Base-by-base conservation (phyloP, 1,140 invertebrate species). In the Aricia agestis region DNA sequence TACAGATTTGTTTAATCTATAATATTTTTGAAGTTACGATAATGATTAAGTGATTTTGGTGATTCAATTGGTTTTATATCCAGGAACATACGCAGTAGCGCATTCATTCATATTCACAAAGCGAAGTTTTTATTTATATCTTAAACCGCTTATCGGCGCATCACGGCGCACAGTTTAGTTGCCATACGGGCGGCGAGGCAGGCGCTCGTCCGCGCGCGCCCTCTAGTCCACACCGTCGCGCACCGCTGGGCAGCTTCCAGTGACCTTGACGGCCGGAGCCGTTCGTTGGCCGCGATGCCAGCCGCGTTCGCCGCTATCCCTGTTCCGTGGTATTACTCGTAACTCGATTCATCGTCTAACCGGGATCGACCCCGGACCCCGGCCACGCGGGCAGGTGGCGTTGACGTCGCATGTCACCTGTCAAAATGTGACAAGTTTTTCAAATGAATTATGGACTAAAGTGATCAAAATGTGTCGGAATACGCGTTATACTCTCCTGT, bases 141-240 rank as follows among this genome's bases (percentile, higher is more conserved):
- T 81, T 85, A 82, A 87, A 87, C 82, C 82, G 83, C 85, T 90
- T 89, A 90, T 90, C 88, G 83, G 81, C 78, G 82, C 86, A 89
- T 88, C 85, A 81, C 76, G 81, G 73, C 78, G 71, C 77, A 80
- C 77, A 78, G 79, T 82, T 87, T 87, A 90, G 88, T 91, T 87
- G 85, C 83, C 82, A 84, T 86, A 89, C 87, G 86, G 85, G 87
- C 83, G 79, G 78, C 84, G 78, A 72, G 72, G 79, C 77, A 79
- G 81, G 70, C 78, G 77, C 83, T 82, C 83, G 86, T 84, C 77
- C 80, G 63, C 70, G 73, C 70, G 79, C 80, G 81, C 82, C 84
- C 82, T 87, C 86, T 87, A 52, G 45, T 36, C 36, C 36, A 5
- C 45, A 13, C 13, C 71, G 76, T 67, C 72, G 72, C 72, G 73